Base-by-base conservation (phyloP, 2,797 vertebrate genomes). In the Bradypodion pumilum region DNA sequence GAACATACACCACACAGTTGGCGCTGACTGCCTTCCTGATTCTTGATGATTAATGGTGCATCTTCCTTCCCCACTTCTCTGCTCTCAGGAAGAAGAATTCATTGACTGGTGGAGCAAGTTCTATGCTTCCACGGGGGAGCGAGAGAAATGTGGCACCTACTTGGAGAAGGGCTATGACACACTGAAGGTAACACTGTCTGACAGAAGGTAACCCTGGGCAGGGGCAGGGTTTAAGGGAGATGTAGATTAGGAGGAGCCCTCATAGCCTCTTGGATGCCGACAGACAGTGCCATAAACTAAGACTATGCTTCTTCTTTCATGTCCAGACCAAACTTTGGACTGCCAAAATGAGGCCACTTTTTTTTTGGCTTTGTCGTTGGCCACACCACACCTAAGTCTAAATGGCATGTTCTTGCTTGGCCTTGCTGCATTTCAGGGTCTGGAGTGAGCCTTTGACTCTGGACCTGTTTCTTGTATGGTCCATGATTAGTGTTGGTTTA, bases 51-150 rank as follows among this genome's bases (percentile, higher is more conserved):
- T 27, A 42, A 27, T 3, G 21, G 15, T 3, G 66, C 2, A 85
- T 32, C 84, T 59, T 74, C 82, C 80, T 82, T 6, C 9, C 5
- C 1, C 69, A 32, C 1, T 49, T 2, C 35, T 12, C 73, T 52
- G 86, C 72, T 82, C 0, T 5, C 92, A 99, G 98, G 98, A 96
- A 69, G 98, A 99, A 78, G 98, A 99, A n/a, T 97, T 97, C 91
- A 97, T 98, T 27, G 98, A 99, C 90, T 99, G 98, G 98, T 99
- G 98, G 98, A 98, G 98, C 92, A 99, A 99, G 89, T 99, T 98
- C 86, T 99, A 98, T 0, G 98, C 98, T 9, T 99, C 98, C 0
- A 95, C 86, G 0, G 98, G 98, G 82, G 97, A 99, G 88, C 97
- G 93, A 7, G 96, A 97, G 75, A 99, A 98, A 86, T 99, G 97